phyloP scores from a whole-genome alignment of 2,113 vertebrate genomes.

The Stomatorhinus ivindoensis region DNA sequence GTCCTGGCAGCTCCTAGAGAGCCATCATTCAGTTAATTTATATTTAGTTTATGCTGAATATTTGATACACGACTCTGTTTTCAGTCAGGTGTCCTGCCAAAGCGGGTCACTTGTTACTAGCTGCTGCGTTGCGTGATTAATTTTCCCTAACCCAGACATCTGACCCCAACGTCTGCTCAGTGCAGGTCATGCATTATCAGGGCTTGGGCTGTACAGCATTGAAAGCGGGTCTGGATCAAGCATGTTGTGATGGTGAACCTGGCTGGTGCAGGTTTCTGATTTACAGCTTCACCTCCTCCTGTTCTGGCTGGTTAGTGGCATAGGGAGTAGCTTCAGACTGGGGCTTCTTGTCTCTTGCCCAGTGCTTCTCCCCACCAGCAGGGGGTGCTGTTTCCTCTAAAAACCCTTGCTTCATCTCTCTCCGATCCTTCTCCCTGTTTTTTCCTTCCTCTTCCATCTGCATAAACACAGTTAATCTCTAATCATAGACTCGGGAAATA shows the following conservation, averaged over 20 bases:
- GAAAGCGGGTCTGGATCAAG: not conserved
- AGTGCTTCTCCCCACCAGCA: not conserved
- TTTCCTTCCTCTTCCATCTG: conserved; percentile 1
- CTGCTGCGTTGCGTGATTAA: not conserved
- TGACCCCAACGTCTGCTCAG: not conserved
- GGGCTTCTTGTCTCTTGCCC: not conserved
- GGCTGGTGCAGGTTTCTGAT: not conserved
- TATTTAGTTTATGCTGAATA: not conserved
- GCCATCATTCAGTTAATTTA: not conserved
- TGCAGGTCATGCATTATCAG: not conserved
- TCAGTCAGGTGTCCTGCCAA: not conserved
- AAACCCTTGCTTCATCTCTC: not conserved
- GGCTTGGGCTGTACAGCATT: not conserved
- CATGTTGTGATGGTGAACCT: not conserved
- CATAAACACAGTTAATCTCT: not conserved
- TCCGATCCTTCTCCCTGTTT: too few relatives aligned
- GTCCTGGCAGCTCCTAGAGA: not conserved
- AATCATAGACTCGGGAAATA: not conserved
- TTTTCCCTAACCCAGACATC: not conserved
- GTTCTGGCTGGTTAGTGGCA: not conserved
- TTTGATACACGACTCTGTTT: not conserved
- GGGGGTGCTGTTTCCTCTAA: not conserved
- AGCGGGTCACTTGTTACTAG: not conserved
- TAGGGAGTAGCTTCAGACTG: not conserved
- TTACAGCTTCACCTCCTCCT: not conserved